Conservation (phyloP, 2,888 invertebrate species). For the Spicauda simplicius region DNA sequence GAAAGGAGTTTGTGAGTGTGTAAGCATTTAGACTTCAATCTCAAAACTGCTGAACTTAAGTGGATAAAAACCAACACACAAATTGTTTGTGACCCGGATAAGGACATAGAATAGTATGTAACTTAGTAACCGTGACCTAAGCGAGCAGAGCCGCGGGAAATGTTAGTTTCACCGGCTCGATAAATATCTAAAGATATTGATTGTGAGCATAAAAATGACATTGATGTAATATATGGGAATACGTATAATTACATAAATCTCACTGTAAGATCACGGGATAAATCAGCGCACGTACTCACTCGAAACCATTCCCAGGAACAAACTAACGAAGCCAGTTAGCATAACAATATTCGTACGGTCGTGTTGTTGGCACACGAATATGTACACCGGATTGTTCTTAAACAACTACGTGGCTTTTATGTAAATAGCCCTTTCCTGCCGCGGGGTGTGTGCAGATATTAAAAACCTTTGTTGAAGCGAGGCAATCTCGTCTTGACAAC, state of each 20-base stretch:
- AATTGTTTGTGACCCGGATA: no score
- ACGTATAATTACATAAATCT: slow-evolving; percentile 52
- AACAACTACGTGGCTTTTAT: slow-evolving; percentile 75
- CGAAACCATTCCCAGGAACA: slow-evolving; percentile 78
- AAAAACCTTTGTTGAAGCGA: slow-evolving; percentile 76
- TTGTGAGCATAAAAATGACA: no score
- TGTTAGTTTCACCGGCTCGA: no score
- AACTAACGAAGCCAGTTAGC: slow-evolving; percentile 83
- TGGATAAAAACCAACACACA: no score
- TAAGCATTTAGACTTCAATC: no score
- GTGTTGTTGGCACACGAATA: slow-evolving; percentile 56
- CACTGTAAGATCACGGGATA: slow-evolving; percentile 64
- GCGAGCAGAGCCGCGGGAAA: no score
- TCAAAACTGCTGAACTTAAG: no score
- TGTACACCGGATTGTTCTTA: slow-evolving; percentile 71
- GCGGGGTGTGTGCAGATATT: slow-evolving; percentile 75
- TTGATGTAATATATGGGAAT: slow-evolving; percentile 16
- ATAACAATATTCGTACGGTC: slow-evolving; percentile 79
- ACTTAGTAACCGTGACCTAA: no score
- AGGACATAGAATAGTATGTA: no score
- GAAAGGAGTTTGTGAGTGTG: no score
- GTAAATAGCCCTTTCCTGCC: slow-evolving; percentile 74
- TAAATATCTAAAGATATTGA: no score
- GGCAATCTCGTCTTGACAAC: slow-evolving; percentile 56
- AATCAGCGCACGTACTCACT: slow-evolving; percentile 63